Percentiles rank a stretch among this genome's conserved stretches.
Evolutionary conservation across 2,113 vertebrate genomes (phyloP).

Genomic region (Pseudonaja textilis): DNA sequence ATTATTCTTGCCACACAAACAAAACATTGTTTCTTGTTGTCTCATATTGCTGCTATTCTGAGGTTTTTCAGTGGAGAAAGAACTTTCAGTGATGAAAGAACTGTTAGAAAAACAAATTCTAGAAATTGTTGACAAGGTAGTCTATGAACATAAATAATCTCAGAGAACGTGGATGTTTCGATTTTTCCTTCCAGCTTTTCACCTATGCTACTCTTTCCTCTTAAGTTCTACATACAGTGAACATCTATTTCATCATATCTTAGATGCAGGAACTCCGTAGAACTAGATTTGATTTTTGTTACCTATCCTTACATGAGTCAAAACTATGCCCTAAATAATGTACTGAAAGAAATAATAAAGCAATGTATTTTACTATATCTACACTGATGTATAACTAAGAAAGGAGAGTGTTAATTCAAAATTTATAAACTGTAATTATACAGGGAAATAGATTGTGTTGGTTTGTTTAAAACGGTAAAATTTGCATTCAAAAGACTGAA

Average conservation of each 20-base stretch:
- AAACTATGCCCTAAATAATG: neutral
- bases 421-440: neutral
- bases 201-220: neutral
- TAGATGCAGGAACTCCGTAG: neutral
- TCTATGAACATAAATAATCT: neutral
- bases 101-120: neutral
- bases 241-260: neutral
- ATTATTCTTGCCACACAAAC: too few relatives aligned
- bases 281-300: neutral
- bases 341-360: neutral
- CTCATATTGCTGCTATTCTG: neutral
- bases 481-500: neutral
- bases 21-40: neutral
- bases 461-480: neutral
- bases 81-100: neutral
- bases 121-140: neutral
- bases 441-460: neutral
- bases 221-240: neutral
- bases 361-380: neutral
- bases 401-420: neutral
- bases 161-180: neutral
- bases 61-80: neutral
- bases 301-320: neutral
- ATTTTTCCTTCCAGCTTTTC: neutral
- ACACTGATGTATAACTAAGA: neutral